Evolutionary conservation across 2,888 invertebrate genomes (phyloP).

Genomic region (Coenonympha glycerion): DNA sequence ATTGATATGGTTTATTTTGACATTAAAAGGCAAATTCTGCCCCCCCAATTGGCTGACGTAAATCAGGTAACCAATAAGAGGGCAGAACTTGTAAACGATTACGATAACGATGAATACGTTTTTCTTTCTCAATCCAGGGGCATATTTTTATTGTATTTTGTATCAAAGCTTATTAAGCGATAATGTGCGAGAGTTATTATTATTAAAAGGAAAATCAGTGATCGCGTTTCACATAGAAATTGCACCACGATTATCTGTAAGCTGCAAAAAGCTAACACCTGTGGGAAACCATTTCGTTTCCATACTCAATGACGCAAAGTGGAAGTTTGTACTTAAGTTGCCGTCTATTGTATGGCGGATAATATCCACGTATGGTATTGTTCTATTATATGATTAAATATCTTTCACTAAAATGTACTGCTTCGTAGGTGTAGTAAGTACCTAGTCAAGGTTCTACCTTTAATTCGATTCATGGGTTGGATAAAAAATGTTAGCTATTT

Average conservation of each 20-base stretch:
- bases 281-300: constrained; percentile 49
- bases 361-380: not conserved
- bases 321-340: constrained; percentile 21
- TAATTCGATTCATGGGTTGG: too few relatives aligned
- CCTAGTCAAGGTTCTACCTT: too few relatives aligned
- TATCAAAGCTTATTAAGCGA: not conserved
- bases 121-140: too few relatives aligned
- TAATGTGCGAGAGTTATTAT: constrained; percentile 4
- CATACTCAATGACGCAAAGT: constrained; percentile 24
- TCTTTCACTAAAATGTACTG: not conserved
- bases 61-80: too few relatives aligned
- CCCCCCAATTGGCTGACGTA: too few relatives aligned
- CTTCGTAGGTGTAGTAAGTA: too few relatives aligned
- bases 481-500: too few relatives aligned
- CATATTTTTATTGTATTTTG: too few relatives aligned
- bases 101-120: too few relatives aligned
- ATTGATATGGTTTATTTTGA: too few relatives aligned
- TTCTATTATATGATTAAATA: not conserved
- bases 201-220: constrained; percentile 25
- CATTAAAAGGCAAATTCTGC: too few relatives aligned
- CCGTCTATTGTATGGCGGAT: not conserved
- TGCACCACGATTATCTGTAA: constrained; percentile 38
- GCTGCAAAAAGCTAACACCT: constrained; percentile 40
- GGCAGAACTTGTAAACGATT: too few relatives aligned
- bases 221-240: constrained; percentile 50